These are phyloP conservation scores for Zaprionus vittiger DNA, from an alignment of 1,140 invertebrate genomes.

Conservation along the genomic window DNA sequence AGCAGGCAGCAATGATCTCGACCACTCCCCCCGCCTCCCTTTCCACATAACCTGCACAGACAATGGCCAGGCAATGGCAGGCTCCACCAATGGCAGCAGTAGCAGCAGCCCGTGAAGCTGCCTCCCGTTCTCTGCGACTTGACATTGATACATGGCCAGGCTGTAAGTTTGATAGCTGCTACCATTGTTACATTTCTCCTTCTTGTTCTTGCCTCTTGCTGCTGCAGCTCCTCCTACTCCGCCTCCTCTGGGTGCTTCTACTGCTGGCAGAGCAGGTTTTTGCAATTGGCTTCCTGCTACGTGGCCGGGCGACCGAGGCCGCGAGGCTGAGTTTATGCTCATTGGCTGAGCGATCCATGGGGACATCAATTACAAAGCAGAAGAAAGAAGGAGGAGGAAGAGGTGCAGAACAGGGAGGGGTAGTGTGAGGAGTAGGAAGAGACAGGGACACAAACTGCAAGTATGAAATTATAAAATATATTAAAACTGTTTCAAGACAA, in stretches of 20 bases:
- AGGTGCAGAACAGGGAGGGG: neutral
- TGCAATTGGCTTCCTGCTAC: slow-evolving; percentile 40
- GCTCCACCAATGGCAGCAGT: slow-evolving; percentile 64
- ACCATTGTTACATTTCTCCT: slow-evolving; percentile 70
- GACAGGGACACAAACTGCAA: neutral
- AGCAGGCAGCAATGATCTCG: slow-evolving; percentile 17
- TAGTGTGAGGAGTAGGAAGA: neutral
- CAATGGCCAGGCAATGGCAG: slow-evolving; percentile 41
- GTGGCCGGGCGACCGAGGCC: neutral
- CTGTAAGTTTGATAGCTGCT: slow-evolving; percentile 72
- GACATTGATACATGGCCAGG: slow-evolving; percentile 78
- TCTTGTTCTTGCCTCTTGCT: neutral
- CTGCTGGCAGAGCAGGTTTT: slow-evolving; percentile 43
- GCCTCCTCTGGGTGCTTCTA: neutral
- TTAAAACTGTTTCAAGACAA: neutral
- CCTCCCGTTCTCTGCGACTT: slow-evolving; percentile 36
- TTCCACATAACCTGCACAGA: slow-evolving; percentile 22
- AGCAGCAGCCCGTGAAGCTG: slow-evolving; percentile 37
- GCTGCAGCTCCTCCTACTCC: neutral
- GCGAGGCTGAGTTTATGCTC: slow-evolving; percentile 40
- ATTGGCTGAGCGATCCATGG: slow-evolving; percentile 47
- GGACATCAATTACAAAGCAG: slow-evolving; percentile 38
- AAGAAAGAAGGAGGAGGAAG: neutral
- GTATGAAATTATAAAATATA: neutral
- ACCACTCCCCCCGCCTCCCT: neutral